Conservation (phyloP, 2,888 invertebrate genomes). For the Conops quadrifasciatus region DNA sequence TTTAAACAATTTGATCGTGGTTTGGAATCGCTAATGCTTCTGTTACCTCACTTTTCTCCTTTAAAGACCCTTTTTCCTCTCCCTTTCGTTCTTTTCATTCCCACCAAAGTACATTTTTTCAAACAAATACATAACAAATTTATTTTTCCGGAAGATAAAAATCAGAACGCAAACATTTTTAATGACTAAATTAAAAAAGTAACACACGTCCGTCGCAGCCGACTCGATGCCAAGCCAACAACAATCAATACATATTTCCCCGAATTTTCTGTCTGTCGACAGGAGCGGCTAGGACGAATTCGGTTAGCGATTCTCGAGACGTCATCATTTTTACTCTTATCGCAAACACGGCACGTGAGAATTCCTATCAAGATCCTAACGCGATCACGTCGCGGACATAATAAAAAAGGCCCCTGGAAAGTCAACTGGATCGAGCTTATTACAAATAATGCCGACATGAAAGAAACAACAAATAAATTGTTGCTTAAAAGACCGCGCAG, state of each 20-base stretch:
- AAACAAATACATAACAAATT: neutral
- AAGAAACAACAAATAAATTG: slow-evolving; percentile 19
- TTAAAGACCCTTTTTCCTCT: too few species aligned
- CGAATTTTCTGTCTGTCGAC: neutral
- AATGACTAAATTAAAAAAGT: slow-evolving; percentile 22
- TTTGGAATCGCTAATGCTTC: too few species aligned
- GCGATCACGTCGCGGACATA: neutral
- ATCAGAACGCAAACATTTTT: neutral
- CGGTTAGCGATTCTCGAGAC: neutral
- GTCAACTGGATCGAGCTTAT: neutral
- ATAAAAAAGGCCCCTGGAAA: neutral
- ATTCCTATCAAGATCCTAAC: slow-evolving; percentile 25
- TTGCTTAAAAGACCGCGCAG: slow-evolving; percentile 45
- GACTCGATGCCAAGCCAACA: neutral
- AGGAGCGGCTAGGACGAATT: neutral
- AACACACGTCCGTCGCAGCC: slow-evolving; percentile 8
- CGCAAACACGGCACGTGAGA: slow-evolving; percentile 28
- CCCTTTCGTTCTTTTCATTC: too few species aligned
- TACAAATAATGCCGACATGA: slow-evolving; percentile 30
- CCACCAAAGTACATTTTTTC: too few species aligned
- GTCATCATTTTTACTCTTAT: slow-evolving; percentile 32
- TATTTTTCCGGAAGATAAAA: neutral
- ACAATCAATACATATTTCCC: neutral
- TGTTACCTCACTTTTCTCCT: too few species aligned
- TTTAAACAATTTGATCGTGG: too few species aligned